A percentile compares a stretch with the other conserved stretches of the same genome.
These are phyloP conservation scores for Iphiclides podalirius DNA, from an alignment of 2,888 invertebrate genomes.

Conservation along the genomic window DNA sequence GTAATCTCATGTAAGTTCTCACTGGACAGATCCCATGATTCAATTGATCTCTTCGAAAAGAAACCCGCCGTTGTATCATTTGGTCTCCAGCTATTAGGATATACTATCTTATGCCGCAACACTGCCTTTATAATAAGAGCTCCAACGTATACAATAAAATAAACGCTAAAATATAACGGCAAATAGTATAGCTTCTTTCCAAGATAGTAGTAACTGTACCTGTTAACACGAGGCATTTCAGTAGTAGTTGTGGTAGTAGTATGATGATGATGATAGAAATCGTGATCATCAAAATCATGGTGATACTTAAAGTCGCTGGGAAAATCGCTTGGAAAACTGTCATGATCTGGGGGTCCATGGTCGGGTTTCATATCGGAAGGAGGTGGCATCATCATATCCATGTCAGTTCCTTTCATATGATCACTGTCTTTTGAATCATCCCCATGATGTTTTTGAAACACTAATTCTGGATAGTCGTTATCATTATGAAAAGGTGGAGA, in stretches of 20 bases:
- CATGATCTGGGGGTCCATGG: constrained; percentile 38
- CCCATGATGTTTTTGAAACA: constrained; percentile 53
- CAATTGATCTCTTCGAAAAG: constrained; percentile 66
- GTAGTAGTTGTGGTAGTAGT: constrained; percentile 66
- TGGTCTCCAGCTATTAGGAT: constrained; percentile 78
- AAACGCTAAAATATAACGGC: constrained; percentile 87
- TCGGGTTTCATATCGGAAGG: constrained; percentile 46
- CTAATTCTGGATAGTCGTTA: constrained; percentile 57
- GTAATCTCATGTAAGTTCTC: constrained; percentile 74
- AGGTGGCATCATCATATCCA: constrained; percentile 46
- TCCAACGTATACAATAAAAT: constrained; percentile 84
- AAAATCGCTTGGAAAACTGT: constrained; percentile 65
- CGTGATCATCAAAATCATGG: constrained; percentile 62
- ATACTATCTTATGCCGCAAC: constrained; percentile 85
- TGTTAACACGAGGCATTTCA: constrained; percentile 80
- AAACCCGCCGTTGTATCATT: constrained; percentile 59
- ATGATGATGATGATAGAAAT: constrained; percentile 53
- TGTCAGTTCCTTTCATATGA: constrained; percentile 39
- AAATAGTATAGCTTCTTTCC: constrained; percentile 88
- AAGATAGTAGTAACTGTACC: constrained; percentile 87
- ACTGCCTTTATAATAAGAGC: constrained; percentile 86
- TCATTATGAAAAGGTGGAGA: constrained; percentile 40
- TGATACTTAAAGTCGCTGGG: constrained; percentile 65
- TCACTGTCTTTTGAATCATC: constrained; percentile 40
- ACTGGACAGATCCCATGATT: constrained; percentile 67